These are phyloP conservation scores for Acanthopagrus latus DNA, from an alignment of 2,797 vertebrate species.

Conservation along the genomic window DNA sequence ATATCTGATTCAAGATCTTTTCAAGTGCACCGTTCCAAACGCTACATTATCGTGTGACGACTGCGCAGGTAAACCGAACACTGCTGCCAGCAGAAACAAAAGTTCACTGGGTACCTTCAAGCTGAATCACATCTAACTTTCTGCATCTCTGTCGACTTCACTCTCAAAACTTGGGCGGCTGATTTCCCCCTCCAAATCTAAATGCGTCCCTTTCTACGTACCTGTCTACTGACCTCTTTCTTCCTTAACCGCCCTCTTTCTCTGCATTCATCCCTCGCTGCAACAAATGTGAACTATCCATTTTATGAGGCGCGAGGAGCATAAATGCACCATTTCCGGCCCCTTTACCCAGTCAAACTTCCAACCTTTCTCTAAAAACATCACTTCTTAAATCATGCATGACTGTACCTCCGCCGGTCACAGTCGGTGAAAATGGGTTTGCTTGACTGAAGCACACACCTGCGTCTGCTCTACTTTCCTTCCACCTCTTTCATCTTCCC, in stretches of 20 bases:
- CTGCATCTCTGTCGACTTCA: conserved; percentile 13
- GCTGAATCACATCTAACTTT: conserved; percentile 8
- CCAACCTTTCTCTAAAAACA: conserved; percentile 61
- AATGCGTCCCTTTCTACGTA: conserved; percentile 5
- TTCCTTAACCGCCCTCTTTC: conserved; percentile 30
- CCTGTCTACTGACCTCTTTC: conserved; percentile 36
- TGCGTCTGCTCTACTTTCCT: conserved; percentile 44
- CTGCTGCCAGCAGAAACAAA: neutral
- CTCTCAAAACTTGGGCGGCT: conserved; percentile 15
- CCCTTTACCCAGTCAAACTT: conserved; percentile 26
- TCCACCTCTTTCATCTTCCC: conserved; percentile 23
- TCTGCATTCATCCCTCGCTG: conserved; percentile 17
- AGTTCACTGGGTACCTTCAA: neutral
- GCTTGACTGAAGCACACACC: conserved; percentile 43
- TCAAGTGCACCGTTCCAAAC: too few species aligned
- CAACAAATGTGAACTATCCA: conserved; percentile 38
- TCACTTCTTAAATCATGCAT: conserved; percentile 73
- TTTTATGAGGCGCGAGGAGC: conserved; percentile 40
- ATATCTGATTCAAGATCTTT: too few species aligned
- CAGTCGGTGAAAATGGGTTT: conserved; percentile 47
- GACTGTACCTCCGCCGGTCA: conserved; percentile 52
- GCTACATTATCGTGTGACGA: too few species aligned
- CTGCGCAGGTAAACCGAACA: too few species aligned
- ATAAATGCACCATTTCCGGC: conserved; percentile 35
- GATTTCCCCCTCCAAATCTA: conserved; percentile 8